These are phyloP conservation scores for Exephanes ischioxanthus DNA, from an alignment of 2,888 invertebrate species.

Conservation along the genomic window DNA sequence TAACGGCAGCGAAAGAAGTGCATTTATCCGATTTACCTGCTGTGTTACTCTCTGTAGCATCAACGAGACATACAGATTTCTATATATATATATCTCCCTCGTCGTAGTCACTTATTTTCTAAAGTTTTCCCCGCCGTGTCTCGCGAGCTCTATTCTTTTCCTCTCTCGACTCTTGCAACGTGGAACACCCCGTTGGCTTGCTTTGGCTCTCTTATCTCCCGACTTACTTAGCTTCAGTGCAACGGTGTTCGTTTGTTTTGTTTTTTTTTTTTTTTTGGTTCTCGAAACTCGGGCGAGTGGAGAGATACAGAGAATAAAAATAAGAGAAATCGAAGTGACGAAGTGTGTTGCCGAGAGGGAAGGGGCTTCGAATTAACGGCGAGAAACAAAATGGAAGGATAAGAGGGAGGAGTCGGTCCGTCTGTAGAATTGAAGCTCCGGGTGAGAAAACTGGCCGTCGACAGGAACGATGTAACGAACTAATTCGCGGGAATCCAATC, in stretches of 20 bases:
- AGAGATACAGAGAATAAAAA: slow-evolving; percentile 36
- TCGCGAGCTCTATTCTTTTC: slow-evolving; percentile 48
- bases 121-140: slow-evolving; percentile 48
- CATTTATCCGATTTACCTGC: slow-evolving; percentile 73
- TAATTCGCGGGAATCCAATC: slow-evolving; percentile 75
- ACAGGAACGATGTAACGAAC: slow-evolving; percentile 71
- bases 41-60: slow-evolving; percentile 40
- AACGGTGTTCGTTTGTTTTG: neutral
- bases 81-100: slow-evolving; percentile 16
- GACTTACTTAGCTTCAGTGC: slow-evolving; percentile 52
- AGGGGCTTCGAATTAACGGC: slow-evolving; percentile 46
- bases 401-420: slow-evolving; percentile 5
- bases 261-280: slow-evolving; percentile 29
- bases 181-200: neutral
- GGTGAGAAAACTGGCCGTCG: slow-evolving; percentile 32
- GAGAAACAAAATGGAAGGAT: slow-evolving; percentile 44
- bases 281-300: slow-evolving; percentile 22
- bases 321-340: slow-evolving; percentile 26
- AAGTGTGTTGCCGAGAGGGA: slow-evolving; percentile 7
- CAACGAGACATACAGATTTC: slow-evolving; percentile 19
- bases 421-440: slow-evolving; percentile 24
- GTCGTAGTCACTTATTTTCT: slow-evolving; percentile 56
- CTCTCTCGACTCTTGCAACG: slow-evolving; percentile 30
- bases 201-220: slow-evolving; percentile 47
- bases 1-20: slow-evolving; percentile 64